Evolutionary conservation across 2,888 invertebrate genomes (phyloP), one percentile per base, ranked within the genome.

Genomic region (Cactoblastis cactorum): DNA sequence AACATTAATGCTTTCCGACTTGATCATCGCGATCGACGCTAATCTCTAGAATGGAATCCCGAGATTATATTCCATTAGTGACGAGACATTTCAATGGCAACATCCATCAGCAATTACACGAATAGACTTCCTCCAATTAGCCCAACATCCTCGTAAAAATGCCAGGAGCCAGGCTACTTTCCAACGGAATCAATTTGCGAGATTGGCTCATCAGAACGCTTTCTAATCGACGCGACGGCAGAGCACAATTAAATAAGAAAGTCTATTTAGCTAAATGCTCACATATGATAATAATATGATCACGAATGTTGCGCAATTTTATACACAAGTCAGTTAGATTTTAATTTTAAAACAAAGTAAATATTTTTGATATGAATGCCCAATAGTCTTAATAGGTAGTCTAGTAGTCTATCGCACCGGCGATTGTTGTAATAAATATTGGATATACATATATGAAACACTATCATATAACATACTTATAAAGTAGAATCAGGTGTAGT

Each of bases 171-270:
- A 68, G 74, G 73, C 83, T 67, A 80, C 88, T 88, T 88, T 87
- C 87, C 84, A 80, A 75, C 72, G 74, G 80, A 74, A 86, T 87
- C 84, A 84, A 80, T 85, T 78, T 77, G 74, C 80, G 80, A 75
- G 82, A 81, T 80, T 83, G 81, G 80, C 83, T 83, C 86, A 83
- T 80, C 80, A 81, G 77, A 84, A 80, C 81, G 85, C 88, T 88
- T 88, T 88, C 88, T 86, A 86, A 82, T 83, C 80, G 77, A 74
- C 69, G 66, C 80, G 77, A 74, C 72, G 71, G 71, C 71, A 71
- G 71, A 73, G 64, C 67, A 75, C 72, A 78, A 77, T 75, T 77
- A 77, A 75, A 73, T 71, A 61, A 66, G 65, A 65, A 67, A 65
- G 65, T 67, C 59, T 57, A 51, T 62, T 64, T 58, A 57, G 45